Conservation (phyloP, 2,797 vertebrate genomes). For the Myotis pilosus region DNA sequence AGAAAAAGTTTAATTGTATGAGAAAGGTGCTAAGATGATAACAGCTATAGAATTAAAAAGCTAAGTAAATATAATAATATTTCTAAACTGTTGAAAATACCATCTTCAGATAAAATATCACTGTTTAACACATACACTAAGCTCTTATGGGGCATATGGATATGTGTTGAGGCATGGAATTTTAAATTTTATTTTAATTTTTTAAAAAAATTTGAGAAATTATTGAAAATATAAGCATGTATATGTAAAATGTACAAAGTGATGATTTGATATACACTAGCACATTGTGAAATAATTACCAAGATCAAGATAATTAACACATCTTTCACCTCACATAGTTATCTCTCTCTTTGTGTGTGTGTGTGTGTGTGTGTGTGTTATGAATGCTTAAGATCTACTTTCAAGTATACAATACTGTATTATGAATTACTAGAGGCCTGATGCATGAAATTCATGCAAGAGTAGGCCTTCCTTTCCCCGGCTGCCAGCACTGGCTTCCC, state of each 20-base stretch:
- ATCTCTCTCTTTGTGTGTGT: not conserved
- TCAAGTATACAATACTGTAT: not conserved
- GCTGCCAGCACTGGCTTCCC: no score
- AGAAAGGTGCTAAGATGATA: not conserved
- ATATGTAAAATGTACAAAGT: not conserved
- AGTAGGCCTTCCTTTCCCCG: no score
- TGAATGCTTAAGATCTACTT: not conserved
- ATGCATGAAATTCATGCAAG: no score
- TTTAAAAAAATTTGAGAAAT: not conserved
- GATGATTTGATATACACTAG: not conserved
- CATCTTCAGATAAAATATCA: not conserved
- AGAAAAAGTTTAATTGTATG: not conserved
- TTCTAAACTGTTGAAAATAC: conserved; percentile 7
- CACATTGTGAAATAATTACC: not conserved
- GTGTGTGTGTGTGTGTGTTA: not conserved
- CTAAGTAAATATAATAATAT: not conserved
- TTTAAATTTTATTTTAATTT: not conserved
- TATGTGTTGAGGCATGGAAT: not conserved
- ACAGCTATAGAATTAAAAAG: not conserved
- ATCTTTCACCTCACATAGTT: not conserved
- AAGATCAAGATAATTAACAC: not conserved
- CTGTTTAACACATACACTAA: not conserved
- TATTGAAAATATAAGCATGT: not conserved
- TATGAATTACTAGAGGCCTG: not conserved
- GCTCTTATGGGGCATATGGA: not conserved